Evolutionary conservation across 2,113 vertebrate species (phyloP).

Genomic region (Lanius collurio): DNA sequence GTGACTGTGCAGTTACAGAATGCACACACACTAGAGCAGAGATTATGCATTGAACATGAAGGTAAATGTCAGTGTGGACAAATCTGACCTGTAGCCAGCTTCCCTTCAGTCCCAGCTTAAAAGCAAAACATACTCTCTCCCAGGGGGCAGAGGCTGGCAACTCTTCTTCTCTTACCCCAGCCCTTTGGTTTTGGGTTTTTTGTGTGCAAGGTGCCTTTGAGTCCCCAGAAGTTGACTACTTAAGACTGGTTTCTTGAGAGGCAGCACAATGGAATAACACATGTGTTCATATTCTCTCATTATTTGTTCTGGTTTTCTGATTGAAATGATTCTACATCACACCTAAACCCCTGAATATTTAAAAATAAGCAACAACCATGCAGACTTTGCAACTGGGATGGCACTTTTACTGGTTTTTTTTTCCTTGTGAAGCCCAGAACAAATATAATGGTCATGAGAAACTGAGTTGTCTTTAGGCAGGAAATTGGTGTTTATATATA

Average conservation of each 20-base stretch:
- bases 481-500: not conserved
- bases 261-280: not conserved
- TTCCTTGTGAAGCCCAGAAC: not conserved
- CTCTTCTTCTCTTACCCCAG: not conserved
- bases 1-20: not conserved
- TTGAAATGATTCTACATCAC: not conserved
- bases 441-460: not conserved
- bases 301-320: not conserved
- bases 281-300: not conserved
- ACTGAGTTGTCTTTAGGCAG: not conserved
- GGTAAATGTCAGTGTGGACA: not conserved
- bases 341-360: not conserved
- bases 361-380: not conserved
- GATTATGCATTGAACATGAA: not conserved
- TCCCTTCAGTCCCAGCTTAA: not conserved
- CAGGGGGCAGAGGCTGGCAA: not conserved
- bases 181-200: not conserved
- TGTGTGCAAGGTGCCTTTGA: not conserved
- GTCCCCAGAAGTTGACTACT: not conserved
- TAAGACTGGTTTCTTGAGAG: not conserved
- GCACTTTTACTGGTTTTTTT: not conserved
- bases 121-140: not conserved
- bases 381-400: not conserved
- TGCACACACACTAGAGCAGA: accelerated
- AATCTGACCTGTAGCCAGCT: not conserved